phyloP scores from a whole-genome alignment of 2,797 vertebrate species.

The Notolabrus celidotus region DNA sequence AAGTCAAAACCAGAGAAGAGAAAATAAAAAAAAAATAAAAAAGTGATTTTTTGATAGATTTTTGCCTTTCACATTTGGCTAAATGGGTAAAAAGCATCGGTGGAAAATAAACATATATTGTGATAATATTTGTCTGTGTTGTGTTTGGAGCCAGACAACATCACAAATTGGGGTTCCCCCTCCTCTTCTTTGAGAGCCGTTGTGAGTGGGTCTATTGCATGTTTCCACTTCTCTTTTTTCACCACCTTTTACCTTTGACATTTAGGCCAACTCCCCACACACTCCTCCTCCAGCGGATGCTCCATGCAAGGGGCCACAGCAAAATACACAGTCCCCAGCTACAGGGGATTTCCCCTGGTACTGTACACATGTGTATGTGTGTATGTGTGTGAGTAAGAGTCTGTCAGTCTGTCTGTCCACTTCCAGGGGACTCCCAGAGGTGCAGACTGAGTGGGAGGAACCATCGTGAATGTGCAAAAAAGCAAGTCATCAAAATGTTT shows the following conservation, averaged over 20 bases:
- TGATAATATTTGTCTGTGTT: slow-evolving; percentile 55
- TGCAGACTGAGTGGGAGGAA: slow-evolving; percentile 64
- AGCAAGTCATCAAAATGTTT: slow-evolving; percentile 54
- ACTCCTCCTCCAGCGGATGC: slow-evolving; percentile 67
- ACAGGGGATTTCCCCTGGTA: slow-evolving; percentile 70
- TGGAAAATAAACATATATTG: slow-evolving; percentile 53
- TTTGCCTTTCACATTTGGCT: slow-evolving; percentile 17
- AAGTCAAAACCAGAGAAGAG: too few species aligned
- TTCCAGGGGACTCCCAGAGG: slow-evolving; percentile 73
- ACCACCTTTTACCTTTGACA: slow-evolving; percentile 82
- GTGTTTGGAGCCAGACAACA: slow-evolving; percentile 40
- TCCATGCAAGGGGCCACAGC: slow-evolving; percentile 64
- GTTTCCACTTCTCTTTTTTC: slow-evolving; percentile 71
- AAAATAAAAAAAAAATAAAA: too few species aligned
- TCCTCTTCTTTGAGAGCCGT: slow-evolving; percentile 55
- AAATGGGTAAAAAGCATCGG: slow-evolving; percentile 29
- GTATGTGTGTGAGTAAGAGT: slow-evolving; percentile 3
- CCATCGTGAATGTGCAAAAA: slow-evolving; percentile 55
- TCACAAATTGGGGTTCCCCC: slow-evolving; percentile 72
- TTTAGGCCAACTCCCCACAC: slow-evolving; percentile 78
- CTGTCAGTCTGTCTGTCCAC: slow-evolving; percentile 56
- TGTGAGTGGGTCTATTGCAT: slow-evolving; percentile 74
- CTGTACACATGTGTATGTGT: slow-evolving; percentile 44
- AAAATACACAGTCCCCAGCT: slow-evolving; percentile 50
- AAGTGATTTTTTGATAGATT: background rate